Evolutionary conservation across 2,797 vertebrate genomes (phyloP), one percentile per base, ranked within the genome.

Genomic region (Dipus sagitta): DNA sequence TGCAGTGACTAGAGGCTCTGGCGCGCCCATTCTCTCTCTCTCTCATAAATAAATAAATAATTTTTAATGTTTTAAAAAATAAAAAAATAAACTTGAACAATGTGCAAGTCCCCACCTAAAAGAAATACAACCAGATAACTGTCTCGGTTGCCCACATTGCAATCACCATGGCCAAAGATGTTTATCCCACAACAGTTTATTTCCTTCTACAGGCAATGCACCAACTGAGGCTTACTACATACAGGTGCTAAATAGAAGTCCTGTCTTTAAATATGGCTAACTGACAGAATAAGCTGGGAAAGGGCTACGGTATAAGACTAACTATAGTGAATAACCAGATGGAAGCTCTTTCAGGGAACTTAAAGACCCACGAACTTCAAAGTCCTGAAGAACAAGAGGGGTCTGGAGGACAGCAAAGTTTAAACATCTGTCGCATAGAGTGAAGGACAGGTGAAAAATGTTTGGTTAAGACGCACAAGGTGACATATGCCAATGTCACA

Each of bases 341-440:
- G 34, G 94, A 93, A 26, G 18, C 21, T 82, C 28, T 94, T 85
- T 87, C 70, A 34, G 65, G 47, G 30, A 94, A 96, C 54, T 93
- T 90, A 70, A 96, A 93, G 54, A 71, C 23, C n/a, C 72, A 68
- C 72, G 38, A 82, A 26, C 15, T n/a, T 70, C 72, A 68, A 60
- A 64, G 58, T 93, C 54, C 38, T 74, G 28, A 47, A 82, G 72
- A 87, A 79, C 11, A 95, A 89, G n/a, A 91, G 15, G 60, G 23
- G 32, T 18, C 32, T 88, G 34, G 79, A 85, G 34, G 32, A 75
- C 13, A 86, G 28, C 34, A 92, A 30, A 21, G 62, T 47, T 74
- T 76, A 94, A 68, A 81, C 15, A 62, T 17, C 32, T 26, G 17
- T 23, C 62, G 12, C 23, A 76, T 26, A 85, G 54, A 28, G 68